Evolutionary conservation across 2,888 invertebrate species (phyloP), one percentile per base, ranked within the genome.

Genomic region (Tipula helvola): DNA sequence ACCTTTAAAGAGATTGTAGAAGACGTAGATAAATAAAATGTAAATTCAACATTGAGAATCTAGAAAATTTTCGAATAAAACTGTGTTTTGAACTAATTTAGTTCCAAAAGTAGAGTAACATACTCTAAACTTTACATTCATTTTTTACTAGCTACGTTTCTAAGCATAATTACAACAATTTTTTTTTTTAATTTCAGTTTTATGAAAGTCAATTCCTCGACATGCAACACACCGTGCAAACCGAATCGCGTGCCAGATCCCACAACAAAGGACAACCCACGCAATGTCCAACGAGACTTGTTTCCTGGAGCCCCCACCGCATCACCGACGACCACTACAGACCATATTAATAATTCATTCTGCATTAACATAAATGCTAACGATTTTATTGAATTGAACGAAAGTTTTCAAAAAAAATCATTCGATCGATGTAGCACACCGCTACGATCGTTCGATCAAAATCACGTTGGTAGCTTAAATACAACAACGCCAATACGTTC

Each of bases 161-260:
- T 39, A 39, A 39, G 39, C 39, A 5, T 39, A 39, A 39, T 39
- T 39, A 0, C 7, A 57, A 13, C 18, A 71, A 71, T 28, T 28
- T 10, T 71, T 28, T 10, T 71, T 71, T 71, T 71, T 86, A 13
- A 39, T 86, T 88, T 87, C 86, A 88, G 88, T 86, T 88, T 88
- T 87, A 87, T 87, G 18, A 88, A 87, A 86, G 87, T 87, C n/a
- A 87, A 87, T 87, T 87, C 88, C 87, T 88, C 88, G 83, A 71
- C 88, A 57, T 88, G 88, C 86, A 88, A 88, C 86, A 88, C 88
- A 86, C 88, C 88, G 42, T 85, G 87, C 86, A 88, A 88, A 52
- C 71, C 71, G 8, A 71, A 28, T 10, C 71, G 28, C 1, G 3
- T 28, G 28, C 28, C 71, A 71, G 44, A 36, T 47, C 0, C 86